phyloP scores from a whole-genome alignment of 2,888 invertebrate genomes.

The Drosophila barbarae region DNA sequence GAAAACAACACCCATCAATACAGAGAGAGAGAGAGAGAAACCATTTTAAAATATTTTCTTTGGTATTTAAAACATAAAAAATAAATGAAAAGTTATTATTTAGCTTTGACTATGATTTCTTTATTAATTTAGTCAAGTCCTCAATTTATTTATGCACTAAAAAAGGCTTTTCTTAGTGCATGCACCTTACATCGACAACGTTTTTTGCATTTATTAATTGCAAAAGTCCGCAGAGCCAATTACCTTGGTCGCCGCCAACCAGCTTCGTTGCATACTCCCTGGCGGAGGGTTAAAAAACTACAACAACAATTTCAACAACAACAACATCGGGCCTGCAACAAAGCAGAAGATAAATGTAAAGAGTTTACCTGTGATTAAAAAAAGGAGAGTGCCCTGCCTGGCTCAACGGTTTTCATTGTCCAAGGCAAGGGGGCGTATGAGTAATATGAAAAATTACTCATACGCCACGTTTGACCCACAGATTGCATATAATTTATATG shows the following conservation, averaged over 20 bases:
- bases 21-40: background rate
- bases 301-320: background rate
- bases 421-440: background rate
- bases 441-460: conserved; percentile 1
- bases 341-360: conserved; percentile 17
- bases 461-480: background rate
- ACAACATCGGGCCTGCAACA: background rate
- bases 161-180: background rate
- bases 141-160: too few relatives aligned
- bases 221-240: conserved; percentile 28
- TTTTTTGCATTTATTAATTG: conserved; percentile 31
- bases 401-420: conserved; percentile 3
- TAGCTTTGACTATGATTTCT: background rate
- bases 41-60: background rate
- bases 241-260: conserved; percentile 13
- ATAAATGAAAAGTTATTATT: too few relatives aligned
- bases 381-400: conserved; percentile 1
- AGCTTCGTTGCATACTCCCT: conserved; percentile 19
- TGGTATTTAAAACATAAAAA: too few relatives aligned
- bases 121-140: background rate
- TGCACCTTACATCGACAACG: background rate
- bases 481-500: background rate
- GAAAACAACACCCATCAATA: conserved; percentile 3
- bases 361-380: conserved; percentile 12
- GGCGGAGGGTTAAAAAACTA: conserved; percentile 2